Evolutionary conservation across 2,888 invertebrate species (phyloP), one percentile per base, ranked within the genome.

Genomic region (Danaus chrysippus): DNA sequence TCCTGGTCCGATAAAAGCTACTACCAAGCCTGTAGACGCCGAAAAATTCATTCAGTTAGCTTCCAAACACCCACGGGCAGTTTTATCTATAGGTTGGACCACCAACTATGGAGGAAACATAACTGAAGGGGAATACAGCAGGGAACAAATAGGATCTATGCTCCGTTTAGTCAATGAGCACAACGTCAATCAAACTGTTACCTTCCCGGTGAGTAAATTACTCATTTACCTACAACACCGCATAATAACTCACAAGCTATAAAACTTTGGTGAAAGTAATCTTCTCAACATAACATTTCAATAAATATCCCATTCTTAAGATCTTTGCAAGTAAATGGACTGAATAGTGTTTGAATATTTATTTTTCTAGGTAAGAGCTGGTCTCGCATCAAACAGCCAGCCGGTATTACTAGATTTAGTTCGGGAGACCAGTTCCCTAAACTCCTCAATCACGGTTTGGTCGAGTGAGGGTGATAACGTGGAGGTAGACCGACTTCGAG

Each of bases 21-120:
- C 79, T 12, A 77, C 87, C 0, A 79, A 75, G 53, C 95, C 95
- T 0, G 94, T 97, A 0, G 92, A 95, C 75, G 85, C 94, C 0
- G 78, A 76, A 3, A 73, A 78, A 63, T 98, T 98, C 83, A 83
- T 97, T 34, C 74, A 79, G 0, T 87, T 92, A 3, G 92, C 92
- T 0, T 84, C 92, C 56, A 82, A 88, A 49, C 94, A 95, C 68
- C 92, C 93, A 0, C 87, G 93, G 15, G 92, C 94, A 0, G 93
- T 94, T 0, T 86, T 97, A 1, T 97, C 97, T 10, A 87, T 96
- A 8, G 97, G 96, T 0, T 97, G 97, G 97, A 97, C 96, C 17
- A 97, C 97, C 1, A 91, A 87, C 65, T 94, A 92, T 78, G 92
- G 92, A 3, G 84, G 83, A 0, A 82, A 89, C 66, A 83, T 84